These are phyloP conservation scores for Periphyllus acericola DNA, from an alignment of 2,888 invertebrate genomes.

Conservation along the genomic window DNA sequence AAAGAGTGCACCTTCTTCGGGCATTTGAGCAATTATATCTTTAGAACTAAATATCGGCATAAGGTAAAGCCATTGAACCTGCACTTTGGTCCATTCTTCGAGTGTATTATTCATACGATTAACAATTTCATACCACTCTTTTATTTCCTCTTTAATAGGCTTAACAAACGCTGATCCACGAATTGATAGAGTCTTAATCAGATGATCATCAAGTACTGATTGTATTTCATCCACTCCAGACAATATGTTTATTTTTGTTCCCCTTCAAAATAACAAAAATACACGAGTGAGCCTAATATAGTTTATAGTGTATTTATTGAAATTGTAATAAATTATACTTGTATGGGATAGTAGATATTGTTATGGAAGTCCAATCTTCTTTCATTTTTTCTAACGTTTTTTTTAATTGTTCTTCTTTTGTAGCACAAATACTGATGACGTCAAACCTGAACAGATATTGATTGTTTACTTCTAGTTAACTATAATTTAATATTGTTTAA, in stretches of 20 bases:
- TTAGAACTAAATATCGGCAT: constrained; percentile 88
- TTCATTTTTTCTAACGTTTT: constrained; percentile 82
- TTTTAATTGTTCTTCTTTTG: constrained; percentile 80
- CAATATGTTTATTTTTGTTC: constrained; percentile 78
- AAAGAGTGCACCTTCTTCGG: constrained; percentile 84
- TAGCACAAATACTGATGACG: constrained; percentile 84
- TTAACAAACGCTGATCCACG: constrained; percentile 87
- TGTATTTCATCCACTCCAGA: constrained; percentile 82
- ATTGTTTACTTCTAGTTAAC: neutral
- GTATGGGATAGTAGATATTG: constrained; percentile 75
- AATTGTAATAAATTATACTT: constrained; percentile 63
- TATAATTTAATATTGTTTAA: too few relatives aligned
- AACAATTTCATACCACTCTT: constrained; percentile 80
- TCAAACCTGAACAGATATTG: constrained; percentile 70
- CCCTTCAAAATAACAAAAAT: constrained; percentile 71
- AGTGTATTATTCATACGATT: constrained; percentile 76
- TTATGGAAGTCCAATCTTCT: constrained; percentile 80
- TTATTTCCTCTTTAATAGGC: constrained; percentile 77
- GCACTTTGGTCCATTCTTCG: constrained; percentile 87
- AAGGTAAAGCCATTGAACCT: constrained; percentile 86
- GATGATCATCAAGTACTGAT: constrained; percentile 82
- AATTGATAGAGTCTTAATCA: constrained; percentile 85
- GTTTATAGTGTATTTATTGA: neutral
- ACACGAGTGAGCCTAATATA: neutral
- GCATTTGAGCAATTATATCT: constrained; percentile 87